phyloP scores from a whole-genome alignment of 2,113 vertebrate species.

The Catharus fuscescens region DNA sequence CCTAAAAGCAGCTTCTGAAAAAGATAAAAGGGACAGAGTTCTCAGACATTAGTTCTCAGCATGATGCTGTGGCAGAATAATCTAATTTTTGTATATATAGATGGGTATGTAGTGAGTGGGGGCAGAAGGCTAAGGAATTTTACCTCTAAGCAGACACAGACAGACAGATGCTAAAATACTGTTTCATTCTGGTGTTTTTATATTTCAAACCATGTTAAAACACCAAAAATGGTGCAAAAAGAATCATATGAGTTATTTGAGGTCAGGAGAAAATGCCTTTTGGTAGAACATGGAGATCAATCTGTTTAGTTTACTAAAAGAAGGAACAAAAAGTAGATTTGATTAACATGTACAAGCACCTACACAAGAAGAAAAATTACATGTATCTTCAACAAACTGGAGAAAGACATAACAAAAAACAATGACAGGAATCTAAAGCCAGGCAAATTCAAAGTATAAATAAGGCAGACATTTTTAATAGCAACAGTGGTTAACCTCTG shows the following conservation, averaged over 20 bases:
- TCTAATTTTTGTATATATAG: background rate
- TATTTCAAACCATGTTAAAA: background rate
- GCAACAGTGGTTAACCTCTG: background rate
- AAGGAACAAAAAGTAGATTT: background rate
- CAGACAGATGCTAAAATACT: background rate
- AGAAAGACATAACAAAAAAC: slow-evolving; percentile 17
- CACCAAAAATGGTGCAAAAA: background rate
- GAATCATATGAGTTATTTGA: background rate
- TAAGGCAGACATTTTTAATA: background rate
- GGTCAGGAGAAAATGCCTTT: background rate
- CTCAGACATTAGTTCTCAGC: background rate
- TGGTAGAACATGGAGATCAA: background rate
- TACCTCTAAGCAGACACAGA: background rate
- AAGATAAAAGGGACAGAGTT: background rate
- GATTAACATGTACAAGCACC: background rate
- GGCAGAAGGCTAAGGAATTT: background rate
- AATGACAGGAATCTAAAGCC: background rate
- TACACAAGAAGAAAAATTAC: background rate
- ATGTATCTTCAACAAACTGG: background rate
- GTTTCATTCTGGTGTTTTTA: background rate
- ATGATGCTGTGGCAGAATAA: background rate
- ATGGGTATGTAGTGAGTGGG: background rate
- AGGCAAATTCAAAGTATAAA: background rate
- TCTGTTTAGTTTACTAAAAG: background rate
- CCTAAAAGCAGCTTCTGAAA: background rate